Evolutionary conservation across 2,888 invertebrate genomes (phyloP), one percentile per base, ranked within the genome.

Genomic region (Oconnorella tubifera): DNA sequence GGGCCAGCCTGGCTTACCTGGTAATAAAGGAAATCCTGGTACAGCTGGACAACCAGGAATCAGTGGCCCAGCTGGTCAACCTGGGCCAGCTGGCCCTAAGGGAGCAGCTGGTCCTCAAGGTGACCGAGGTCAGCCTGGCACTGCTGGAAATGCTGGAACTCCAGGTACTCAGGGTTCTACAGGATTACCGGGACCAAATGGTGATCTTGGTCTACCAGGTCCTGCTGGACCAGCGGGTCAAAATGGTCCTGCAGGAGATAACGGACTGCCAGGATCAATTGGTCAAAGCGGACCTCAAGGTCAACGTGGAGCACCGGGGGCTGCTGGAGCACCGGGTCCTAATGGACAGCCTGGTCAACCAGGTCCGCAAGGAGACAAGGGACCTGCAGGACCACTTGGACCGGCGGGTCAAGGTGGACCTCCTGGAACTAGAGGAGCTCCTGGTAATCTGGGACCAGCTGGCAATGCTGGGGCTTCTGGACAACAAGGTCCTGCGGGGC

Each of bases 391-490:
- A 6, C 14, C 53, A 19, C 14, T 27, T 6, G 53, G 53, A 23
- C 14, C 14, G 23, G 53, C 25, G 25, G 53, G 60, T 27, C 50
- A 50, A 14, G 1, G 0, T 3, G 60, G 60, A 25, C 50, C 29
- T 1, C 48, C 29, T 14, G 60, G 60, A 23, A 25, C 28, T 31
- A 49, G 28, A 1, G 60, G 60, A 19, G 84, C 87, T 25, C 80
- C 83, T 55, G 92, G 91, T 40, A 85, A 87, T 28, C 91, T 51
- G 23, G 40, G 70, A 68, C 48, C 10, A 51, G n/a, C 33, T 32
- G 19, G 70, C 68, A 25, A 29, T 23, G 25, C 59, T 2, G 65
- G 62, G 23, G n/a, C 19, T 1, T 23, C 33, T 49, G 66, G 66
- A 40, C 55, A 58, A 2, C 23, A 51, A 25, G 66, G 66, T 19